Base-by-base conservation (phyloP, 2,888 invertebrate genomes). In the Cremastinae sp. region DNA sequence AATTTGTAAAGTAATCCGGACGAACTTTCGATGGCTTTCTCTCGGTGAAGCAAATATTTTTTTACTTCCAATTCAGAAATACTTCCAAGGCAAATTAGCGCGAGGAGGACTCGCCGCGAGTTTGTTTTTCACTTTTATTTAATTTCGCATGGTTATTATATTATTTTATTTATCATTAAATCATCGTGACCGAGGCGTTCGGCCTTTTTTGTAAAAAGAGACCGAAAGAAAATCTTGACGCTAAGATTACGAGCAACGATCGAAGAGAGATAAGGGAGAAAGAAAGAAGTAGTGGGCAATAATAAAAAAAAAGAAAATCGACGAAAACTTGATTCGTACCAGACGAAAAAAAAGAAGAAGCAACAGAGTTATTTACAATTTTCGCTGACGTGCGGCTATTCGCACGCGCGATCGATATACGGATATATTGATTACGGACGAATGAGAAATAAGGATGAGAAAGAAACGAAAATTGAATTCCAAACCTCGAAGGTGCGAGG, bases 331-430 rank as follows among this genome's bases (percentile, higher is more conserved):
- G 51, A 59, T 51, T 62, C 56, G 73, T 66, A 66, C 59, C 59
- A 73, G 59, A 59, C 72, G 36, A 58, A 58, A 72, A 73, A 54
- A 54, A 68, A 66, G 54, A 64, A 47, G 64, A 47, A 64, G 54
- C 22, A 53, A 28, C 12, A 54, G 47, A 59, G 41, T 58, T 76
- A 76, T 76, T 62, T 76, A 76, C 75, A 76, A 53, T 72, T 59
- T 58, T 69, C 22, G 47, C 49, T 54, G 56, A 45, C 43, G 45
- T 43, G 47, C 41, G 36, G 53, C 18, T 34, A 28, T 71, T 61
- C 65, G 22, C 20, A 53, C 56, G 53, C 58, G 56, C 36, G 38
- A 36, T 47, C 36, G 20, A 66, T 54, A 18, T 56, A 54, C 47
- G 22, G 34, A 66, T 58, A 36, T 41, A 22, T 53, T 20, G 18